A percentile compares a stretch with the other conserved stretches of the same genome.
These are phyloP conservation scores for Ranitomeya imitator DNA, from an alignment of 2,113 vertebrate species.

Conservation along the genomic window DNA sequence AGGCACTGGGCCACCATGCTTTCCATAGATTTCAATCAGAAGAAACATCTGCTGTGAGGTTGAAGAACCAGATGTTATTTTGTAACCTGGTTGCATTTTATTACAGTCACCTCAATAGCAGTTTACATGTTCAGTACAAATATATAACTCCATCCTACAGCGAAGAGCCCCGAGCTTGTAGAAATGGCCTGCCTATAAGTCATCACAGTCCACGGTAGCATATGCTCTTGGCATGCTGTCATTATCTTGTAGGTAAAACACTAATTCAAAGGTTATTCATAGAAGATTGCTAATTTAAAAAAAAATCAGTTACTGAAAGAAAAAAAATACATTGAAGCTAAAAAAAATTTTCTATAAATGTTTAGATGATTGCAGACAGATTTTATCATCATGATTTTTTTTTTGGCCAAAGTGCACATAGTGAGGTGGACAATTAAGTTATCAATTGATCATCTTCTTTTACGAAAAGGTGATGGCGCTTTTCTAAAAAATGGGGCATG, in stretches of 20 bases:
- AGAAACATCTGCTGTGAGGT: not conserved
- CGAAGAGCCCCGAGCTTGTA: not conserved
- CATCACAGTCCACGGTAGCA: not conserved
- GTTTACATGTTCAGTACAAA: not conserved
- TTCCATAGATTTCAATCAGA: not conserved
- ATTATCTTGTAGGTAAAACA: not conserved
- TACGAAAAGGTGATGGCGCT: no score
- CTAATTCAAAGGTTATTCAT: not conserved
- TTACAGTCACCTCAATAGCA: conserved; percentile 4
- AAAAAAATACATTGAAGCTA: not conserved
- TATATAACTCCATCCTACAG: not conserved
- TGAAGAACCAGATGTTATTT: not conserved
- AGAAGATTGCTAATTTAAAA: not conserved
- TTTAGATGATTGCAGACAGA: not conserved
- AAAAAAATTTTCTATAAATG: not conserved
- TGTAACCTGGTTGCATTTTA: not conserved
- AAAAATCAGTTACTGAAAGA: not conserved
- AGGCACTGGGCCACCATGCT: not conserved
- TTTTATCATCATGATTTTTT: no score
- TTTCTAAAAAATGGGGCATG: no score
- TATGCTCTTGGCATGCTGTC: conserved; percentile 3
- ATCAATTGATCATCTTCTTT: no score
- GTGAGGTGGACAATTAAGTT: no score
- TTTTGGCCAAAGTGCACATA: no score
- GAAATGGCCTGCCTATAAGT: not conserved